A percentile compares a stretch with the other conserved stretches of the same genome.
Evolutionary conservation across 2,797 vertebrate species (phyloP).

Genomic region (Falco peregrinus): DNA sequence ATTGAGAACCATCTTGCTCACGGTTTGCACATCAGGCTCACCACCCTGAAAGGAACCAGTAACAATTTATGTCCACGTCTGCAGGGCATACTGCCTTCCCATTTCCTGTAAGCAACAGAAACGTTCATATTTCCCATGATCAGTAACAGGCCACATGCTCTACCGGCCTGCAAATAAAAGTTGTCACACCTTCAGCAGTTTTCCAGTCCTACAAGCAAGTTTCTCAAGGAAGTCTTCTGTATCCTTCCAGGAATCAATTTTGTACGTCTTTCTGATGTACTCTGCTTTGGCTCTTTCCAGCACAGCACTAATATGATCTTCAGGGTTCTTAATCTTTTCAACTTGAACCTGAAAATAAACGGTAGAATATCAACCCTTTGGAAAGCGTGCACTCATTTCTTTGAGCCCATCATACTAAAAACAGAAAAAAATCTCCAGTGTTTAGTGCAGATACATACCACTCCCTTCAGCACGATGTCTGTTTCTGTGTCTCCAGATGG

Average conservation of each 20-base stretch:
- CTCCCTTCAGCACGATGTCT: conserved; percentile 96
- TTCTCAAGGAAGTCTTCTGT: conserved; percentile 95
- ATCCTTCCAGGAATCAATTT: conserved; percentile 88
- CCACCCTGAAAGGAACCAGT: conserved; percentile 82
- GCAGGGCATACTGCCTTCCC: background rate
- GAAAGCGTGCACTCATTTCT: background rate
- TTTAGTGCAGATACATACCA: conserved; percentile 81
- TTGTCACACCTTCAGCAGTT: conserved; percentile 88
- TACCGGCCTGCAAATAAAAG: background rate
- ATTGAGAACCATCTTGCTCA: conserved; percentile 98
- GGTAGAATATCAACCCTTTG: background rate
- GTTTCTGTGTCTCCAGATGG: conserved; percentile 95
- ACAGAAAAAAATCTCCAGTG: background rate
- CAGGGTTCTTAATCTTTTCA: conserved; percentile 95
- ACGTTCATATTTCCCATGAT: background rate
- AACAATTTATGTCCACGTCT: background rate
- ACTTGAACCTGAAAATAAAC: conserved; percentile 88
- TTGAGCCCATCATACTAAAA: background rate
- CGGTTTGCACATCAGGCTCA: conserved; percentile 91
- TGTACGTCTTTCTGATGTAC: conserved; percentile 95
- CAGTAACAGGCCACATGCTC: background rate
- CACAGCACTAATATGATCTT: conserved; percentile 92
- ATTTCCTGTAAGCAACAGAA: background rate
- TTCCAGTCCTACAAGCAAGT: conserved; percentile 90
- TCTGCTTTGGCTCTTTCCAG: conserved; percentile 94